phyloP scores from a whole-genome alignment of 2,113 vertebrate genomes.

The Hippopotamus amphibius region DNA sequence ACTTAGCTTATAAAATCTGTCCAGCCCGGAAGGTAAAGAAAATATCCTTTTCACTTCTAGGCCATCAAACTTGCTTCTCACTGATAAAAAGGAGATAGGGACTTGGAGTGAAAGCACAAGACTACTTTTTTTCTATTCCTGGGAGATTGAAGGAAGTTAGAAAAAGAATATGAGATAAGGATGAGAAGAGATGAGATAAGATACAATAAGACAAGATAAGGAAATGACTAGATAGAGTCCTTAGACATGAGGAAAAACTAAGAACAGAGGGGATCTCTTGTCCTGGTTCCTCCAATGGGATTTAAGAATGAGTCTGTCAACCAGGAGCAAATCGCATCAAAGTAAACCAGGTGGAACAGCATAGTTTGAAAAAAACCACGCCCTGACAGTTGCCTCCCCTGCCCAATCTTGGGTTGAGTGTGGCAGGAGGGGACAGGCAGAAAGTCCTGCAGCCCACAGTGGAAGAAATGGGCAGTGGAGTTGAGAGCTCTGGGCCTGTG shows the following conservation, averaged over 20 bases:
- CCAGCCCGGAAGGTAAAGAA: not conserved
- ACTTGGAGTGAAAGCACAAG: not conserved
- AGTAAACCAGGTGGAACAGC: not conserved
- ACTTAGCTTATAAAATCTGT: not conserved
- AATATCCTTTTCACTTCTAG: not conserved
- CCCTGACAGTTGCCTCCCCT: not conserved
- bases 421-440: not conserved
- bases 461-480: not conserved
- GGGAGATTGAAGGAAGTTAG: not conserved
- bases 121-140: not conserved
- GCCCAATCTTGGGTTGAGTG: not conserved
- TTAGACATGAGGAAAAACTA: not conserved
- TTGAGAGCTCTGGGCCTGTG: too few relatives aligned
- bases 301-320: not conserved
- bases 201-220: not conserved
- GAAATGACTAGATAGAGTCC: not conserved
- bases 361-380: not conserved
- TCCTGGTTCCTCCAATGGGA: not conserved
- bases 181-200: not conserved
- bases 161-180: not conserved
- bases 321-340: not conserved
- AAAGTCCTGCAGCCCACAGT: not conserved
- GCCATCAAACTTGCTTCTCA: not conserved
- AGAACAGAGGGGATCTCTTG: not conserved
- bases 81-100: not conserved